These are phyloP conservation scores for Progne subis DNA, from an alignment of 2,113 vertebrate genomes.

Conservation along the genomic window DNA sequence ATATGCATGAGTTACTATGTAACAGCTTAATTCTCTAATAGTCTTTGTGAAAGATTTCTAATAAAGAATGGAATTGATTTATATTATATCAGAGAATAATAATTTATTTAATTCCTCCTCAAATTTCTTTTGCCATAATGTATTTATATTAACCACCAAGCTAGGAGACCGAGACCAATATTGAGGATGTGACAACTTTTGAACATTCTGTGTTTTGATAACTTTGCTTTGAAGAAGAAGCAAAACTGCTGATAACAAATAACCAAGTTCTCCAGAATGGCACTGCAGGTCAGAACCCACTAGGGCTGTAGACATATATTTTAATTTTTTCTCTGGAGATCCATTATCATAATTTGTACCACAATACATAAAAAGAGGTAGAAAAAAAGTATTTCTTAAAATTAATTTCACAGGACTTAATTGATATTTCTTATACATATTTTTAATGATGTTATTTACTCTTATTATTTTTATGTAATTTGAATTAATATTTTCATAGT, in stretches of 20 bases:
- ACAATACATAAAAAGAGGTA: not conserved
- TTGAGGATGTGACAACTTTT: not conserved
- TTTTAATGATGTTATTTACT: not conserved
- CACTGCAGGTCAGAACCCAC: not conserved
- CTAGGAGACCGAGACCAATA: not conserved
- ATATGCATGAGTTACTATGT: conserved; percentile 77
- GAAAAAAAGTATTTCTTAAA: not conserved
- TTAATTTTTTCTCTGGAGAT: not conserved
- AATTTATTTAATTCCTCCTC: conserved; percentile 73
- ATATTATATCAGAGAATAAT: conserved; percentile 70
- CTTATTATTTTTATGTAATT: not conserved
- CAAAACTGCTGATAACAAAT: not conserved
- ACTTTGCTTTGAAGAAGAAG: not conserved
- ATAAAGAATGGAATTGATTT: conserved; percentile 79
- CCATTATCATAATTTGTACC: not conserved
- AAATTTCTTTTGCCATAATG: conserved; percentile 64
- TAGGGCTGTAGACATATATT: not conserved
- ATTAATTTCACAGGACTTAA: not conserved
- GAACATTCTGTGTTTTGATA: not conserved
- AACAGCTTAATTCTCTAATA: conserved; percentile 78
- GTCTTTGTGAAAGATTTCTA: conserved; percentile 76
- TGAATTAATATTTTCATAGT: not conserved
- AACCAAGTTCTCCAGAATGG: not conserved
- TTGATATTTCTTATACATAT: not conserved
- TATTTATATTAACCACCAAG: conserved; percentile 52